Conservation (phyloP, 2,888 invertebrate species). For the Heteropelma amictum region DNA sequence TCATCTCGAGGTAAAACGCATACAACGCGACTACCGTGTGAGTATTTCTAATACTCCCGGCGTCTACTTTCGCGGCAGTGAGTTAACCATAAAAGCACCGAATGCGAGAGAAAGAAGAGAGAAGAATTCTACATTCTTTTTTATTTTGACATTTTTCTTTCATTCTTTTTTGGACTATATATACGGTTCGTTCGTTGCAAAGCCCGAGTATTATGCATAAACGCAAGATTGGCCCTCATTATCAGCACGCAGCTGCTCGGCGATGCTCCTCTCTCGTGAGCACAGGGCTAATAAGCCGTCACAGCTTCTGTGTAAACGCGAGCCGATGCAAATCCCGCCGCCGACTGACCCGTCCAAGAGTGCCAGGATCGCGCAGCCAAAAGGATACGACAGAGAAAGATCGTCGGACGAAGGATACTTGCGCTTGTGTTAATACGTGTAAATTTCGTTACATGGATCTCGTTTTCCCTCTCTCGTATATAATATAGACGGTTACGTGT, state of each 20-base stretch:
- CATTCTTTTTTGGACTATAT: slow-evolving; percentile 10
- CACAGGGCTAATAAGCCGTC: slow-evolving; percentile 74
- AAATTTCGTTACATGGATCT: not conserved
- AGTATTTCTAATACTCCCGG: slow-evolving; percentile 47
- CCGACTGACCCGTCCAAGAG: slow-evolving; percentile 51
- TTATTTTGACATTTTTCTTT: not conserved
- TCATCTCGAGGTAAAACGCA: slow-evolving; percentile 32
- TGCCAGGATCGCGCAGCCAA: slow-evolving; percentile 31
- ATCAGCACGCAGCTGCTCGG: slow-evolving; percentile 74
- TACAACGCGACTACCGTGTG: slow-evolving; percentile 46
- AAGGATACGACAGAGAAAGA: slow-evolving; percentile 26
- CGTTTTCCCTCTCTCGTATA: slow-evolving; percentile 1
- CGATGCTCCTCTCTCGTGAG: not conserved
- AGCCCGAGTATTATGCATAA: slow-evolving; percentile 67
- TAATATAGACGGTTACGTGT: not conserved
- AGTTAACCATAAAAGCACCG: slow-evolving; percentile 35
- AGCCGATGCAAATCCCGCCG: slow-evolving; percentile 68
- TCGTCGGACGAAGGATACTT: not conserved
- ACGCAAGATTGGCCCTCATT: slow-evolving; percentile 72
- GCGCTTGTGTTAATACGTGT: not conserved
- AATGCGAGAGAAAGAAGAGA: slow-evolving; percentile 38
- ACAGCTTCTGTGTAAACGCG: slow-evolving; percentile 74
- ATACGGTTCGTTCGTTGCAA: slow-evolving; percentile 18
- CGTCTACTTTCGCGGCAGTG: slow-evolving; percentile 45
- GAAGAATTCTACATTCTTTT: not conserved